phyloP scores from a whole-genome alignment of 2,113 vertebrate species.

The Neofelis nebulosa region DNA sequence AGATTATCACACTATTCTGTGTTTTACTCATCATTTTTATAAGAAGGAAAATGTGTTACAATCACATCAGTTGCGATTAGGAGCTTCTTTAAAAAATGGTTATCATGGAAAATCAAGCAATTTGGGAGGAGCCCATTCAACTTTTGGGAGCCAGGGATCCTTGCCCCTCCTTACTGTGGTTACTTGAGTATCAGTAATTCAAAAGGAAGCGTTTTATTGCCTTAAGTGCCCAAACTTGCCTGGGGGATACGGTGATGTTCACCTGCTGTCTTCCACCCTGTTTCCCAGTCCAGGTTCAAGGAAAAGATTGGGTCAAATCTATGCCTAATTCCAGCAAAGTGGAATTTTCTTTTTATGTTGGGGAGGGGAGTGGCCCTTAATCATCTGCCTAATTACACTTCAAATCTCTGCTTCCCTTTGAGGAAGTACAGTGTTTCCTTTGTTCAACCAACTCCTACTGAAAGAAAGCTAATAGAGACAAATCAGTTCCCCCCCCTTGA shows the following conservation, averaged over 20 bases:
- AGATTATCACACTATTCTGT: not conserved
- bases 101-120: not conserved
- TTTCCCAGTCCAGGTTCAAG: not conserved
- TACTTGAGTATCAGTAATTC: not conserved
- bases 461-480: slow-evolving; percentile 51
- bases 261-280: not conserved
- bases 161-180: not conserved
- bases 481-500: not conserved
- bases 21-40: slow-evolving; percentile 24
- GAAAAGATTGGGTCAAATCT: not conserved
- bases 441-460: slow-evolving; percentile 25
- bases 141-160: not conserved
- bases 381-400: slow-evolving; percentile 23
- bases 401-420: slow-evolving; percentile 22
- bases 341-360: not conserved
- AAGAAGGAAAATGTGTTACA: slow-evolving; percentile 38
- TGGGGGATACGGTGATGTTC: not conserved
- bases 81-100: not conserved
- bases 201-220: not conserved
- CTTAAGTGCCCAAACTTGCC: not conserved
- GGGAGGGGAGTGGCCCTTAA: not conserved
- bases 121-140: not conserved
- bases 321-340: not conserved
- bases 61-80: slow-evolving; percentile 39
- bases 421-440: slow-evolving; percentile 68